Conservation (phyloP, 2,113 vertebrate species). For the Empidonax alnorum region DNA sequence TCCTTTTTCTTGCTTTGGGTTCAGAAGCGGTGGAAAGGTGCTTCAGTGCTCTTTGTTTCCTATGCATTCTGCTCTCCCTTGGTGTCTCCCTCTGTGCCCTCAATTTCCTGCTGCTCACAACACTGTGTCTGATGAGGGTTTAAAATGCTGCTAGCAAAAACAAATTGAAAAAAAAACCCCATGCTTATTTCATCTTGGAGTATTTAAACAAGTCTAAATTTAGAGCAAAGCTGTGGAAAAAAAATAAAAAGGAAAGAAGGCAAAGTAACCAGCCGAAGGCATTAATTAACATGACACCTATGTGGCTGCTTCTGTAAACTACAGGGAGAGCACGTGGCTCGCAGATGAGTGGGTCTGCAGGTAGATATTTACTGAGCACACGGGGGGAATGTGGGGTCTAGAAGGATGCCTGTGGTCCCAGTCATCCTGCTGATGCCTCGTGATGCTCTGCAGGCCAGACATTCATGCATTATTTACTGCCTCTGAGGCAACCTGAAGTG, state of each 20-base stretch:
- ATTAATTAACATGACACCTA: slow-evolving; percentile 37
- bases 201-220: slow-evolving; percentile 59
- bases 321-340: background rate
- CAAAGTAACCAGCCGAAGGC: background rate
- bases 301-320: background rate
- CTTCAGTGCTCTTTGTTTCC: background rate
- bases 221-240: background rate
- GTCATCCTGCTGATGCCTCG: background rate
- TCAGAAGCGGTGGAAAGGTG: background rate
- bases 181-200: background rate
- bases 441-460: background rate
- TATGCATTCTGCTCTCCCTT: background rate
- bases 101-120: slow-evolving; percentile 2
- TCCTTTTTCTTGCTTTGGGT: background rate
- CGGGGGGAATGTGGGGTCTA: background rate
- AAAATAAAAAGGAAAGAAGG: background rate
- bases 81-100: background rate
- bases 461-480: background rate
- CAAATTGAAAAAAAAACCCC: background rate
- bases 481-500: background rate
- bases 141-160: background rate
- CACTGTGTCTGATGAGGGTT: background rate
- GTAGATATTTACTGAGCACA: background rate
- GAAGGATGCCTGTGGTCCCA: fast-evolving
- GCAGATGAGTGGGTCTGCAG: background rate